Evolutionary conservation across 2,888 invertebrate species (phyloP).

Genomic region (Trichopoda pennipes): DNA sequence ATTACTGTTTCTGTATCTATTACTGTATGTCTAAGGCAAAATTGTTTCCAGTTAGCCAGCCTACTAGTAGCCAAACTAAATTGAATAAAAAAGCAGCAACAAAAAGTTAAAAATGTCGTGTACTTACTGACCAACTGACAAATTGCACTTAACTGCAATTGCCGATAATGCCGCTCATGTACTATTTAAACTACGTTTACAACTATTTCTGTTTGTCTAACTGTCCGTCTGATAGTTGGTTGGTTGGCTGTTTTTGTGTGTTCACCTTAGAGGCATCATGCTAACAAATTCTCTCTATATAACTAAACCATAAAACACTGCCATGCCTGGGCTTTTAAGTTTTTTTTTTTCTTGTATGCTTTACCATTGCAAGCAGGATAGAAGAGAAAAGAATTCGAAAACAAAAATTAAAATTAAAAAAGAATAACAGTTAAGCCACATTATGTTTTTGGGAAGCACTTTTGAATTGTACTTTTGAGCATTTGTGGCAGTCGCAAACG

Average conservation of each 20-base stretch:
- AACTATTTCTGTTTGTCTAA: slow-evolving; percentile 23
- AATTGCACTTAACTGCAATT: slow-evolving; percentile 70
- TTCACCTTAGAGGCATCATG: slow-evolving; percentile 64
- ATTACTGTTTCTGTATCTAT: slow-evolving; percentile 21
- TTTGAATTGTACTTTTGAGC: slow-evolving; percentile 38
- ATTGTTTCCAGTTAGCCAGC: slow-evolving; percentile 43
- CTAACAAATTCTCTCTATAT: slow-evolving; percentile 57
- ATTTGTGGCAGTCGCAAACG: slow-evolving; percentile 32
- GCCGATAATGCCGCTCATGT: slow-evolving; percentile 70
- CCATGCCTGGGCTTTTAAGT: slow-evolving; percentile 45
- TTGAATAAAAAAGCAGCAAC: slow-evolving; percentile 26
- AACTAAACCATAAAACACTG: slow-evolving; percentile 70
- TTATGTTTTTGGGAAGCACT: slow-evolving; percentile 49
- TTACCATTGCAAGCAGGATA: slow-evolving; percentile 41
- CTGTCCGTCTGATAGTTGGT: slow-evolving; percentile 22
- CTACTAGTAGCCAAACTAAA: slow-evolving; percentile 47
- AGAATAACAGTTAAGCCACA: slow-evolving; percentile 49
- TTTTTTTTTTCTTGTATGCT: background rate
- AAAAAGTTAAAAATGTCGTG: slow-evolving; percentile 57
- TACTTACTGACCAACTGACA: slow-evolving; percentile 71
- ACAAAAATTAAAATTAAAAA: background rate
- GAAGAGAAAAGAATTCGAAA: background rate
- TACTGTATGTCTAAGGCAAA: slow-evolving; percentile 46
- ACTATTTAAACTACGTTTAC: slow-evolving; percentile 41
- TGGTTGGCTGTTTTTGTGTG: slow-evolving; percentile 46